A percentile compares a stretch with the other conserved stretches of the same genome.
Conservation (phyloP, 1,140 invertebrate species). For the Ladona fulva region DNA sequence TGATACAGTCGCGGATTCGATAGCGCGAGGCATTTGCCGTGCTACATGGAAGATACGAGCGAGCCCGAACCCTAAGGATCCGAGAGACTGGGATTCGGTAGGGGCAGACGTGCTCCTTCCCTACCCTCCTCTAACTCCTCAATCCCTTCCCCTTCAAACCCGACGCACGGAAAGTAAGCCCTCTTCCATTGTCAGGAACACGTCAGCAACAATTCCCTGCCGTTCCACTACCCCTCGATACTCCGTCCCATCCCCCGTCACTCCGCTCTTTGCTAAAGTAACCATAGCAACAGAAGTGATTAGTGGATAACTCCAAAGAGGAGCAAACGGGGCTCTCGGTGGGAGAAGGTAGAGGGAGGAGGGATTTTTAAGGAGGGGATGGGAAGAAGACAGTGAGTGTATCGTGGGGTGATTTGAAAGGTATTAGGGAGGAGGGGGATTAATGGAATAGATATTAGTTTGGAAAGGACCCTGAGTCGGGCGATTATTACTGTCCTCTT, state of each 20-base stretch:
- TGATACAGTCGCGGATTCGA: no score
- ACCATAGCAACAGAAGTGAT: conserved; percentile 9
- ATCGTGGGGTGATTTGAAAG: not conserved
- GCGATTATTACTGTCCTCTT: not conserved
- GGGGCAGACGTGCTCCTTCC: not conserved
- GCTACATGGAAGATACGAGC: no score
- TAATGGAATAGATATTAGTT: not conserved
- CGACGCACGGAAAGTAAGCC: not conserved
- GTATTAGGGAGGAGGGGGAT: not conserved
- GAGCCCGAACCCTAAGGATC: no score
- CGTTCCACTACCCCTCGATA: not conserved
- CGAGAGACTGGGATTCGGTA: no score
- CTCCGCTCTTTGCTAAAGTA: not conserved
- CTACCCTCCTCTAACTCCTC: not conserved
- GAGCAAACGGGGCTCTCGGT: not conserved
- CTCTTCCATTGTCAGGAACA: conserved; percentile 8
- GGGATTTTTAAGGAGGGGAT: not conserved
- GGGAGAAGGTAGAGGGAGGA: not conserved
- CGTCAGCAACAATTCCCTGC: conserved; percentile 2
- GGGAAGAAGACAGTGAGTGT: not conserved
- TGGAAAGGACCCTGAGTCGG: not conserved
- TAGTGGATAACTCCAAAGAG: not conserved
- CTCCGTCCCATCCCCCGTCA: not conserved
- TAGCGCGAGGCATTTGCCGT: no score
- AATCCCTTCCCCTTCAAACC: not conserved